phyloP scores from a whole-genome alignment of 1,140 invertebrate species.

The Notospermus geniculatus region DNA sequence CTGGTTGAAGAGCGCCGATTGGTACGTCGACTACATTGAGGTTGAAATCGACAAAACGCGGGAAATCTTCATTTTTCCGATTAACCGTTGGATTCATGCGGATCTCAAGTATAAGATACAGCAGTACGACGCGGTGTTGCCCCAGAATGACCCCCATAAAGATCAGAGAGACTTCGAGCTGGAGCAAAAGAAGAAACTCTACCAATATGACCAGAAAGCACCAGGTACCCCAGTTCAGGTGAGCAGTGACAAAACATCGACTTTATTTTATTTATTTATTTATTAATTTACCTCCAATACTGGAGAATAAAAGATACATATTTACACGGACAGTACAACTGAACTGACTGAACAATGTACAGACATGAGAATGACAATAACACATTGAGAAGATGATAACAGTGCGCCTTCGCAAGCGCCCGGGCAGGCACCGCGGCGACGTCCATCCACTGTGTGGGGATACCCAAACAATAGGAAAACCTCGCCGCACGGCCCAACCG shows the following conservation, averaged over 20 bases:
- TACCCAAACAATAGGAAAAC: no score
- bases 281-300: no score
- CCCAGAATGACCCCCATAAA: constrained; percentile 36
- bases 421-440: no score
- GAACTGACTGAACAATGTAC: no score
- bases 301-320: no score
- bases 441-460: no score
- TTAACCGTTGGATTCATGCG: constrained; percentile 44
- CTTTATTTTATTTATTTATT: no score
- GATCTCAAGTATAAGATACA: constrained; percentile 34
- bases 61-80: constrained; percentile 29
- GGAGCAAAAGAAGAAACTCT: constrained; percentile 31
- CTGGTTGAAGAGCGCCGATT: constrained; percentile 20
- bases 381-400: no score
- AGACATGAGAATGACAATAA: no score
- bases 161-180: constrained; percentile 35
- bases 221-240: constrained; percentile 43
- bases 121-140: constrained; percentile 44
- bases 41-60: constrained; percentile 16
- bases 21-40: constrained; percentile 37
- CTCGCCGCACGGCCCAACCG: no score
- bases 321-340: no score
- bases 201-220: constrained; percentile 33
- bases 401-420: no score
- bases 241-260: constrained; percentile 10